Conservation (phyloP, 2,888 invertebrate species). For the Limenitis arthemis region DNA sequence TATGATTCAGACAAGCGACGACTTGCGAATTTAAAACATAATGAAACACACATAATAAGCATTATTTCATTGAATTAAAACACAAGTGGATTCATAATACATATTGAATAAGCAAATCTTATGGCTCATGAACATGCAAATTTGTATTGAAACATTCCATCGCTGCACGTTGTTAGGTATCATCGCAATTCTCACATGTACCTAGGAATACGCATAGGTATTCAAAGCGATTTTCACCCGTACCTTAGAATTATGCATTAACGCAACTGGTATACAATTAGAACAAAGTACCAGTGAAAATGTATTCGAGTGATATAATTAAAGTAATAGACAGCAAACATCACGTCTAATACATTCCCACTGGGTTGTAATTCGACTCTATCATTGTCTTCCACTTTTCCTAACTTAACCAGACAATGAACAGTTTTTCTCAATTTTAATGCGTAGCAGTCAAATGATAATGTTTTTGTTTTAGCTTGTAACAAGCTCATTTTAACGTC, state of each 20-base stretch:
- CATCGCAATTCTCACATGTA: slow-evolving; percentile 41
- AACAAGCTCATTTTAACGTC: slow-evolving; percentile 32
- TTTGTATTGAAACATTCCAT: slow-evolving; percentile 33
- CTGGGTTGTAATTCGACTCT: slow-evolving; percentile 54
- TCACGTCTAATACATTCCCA: slow-evolving; percentile 53
- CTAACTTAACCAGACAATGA: slow-evolving; percentile 56
- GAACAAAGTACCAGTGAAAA: slow-evolving; percentile 60
- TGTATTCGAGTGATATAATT: slow-evolving; percentile 62
- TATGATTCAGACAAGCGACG: slow-evolving; percentile 12
- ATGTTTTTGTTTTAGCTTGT: slow-evolving; percentile 35
- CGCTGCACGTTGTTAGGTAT: slow-evolving; percentile 32
- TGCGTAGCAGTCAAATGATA: slow-evolving; percentile 48
- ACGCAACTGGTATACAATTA: slow-evolving; percentile 47
- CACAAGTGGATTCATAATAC: slow-evolving; percentile 13
- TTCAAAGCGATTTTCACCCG: slow-evolving; percentile 53
- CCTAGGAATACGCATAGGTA: slow-evolving; percentile 36
- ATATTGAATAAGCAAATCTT: slow-evolving; percentile 23
- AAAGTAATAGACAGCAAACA: slow-evolving; percentile 56
- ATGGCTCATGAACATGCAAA: slow-evolving; percentile 26
- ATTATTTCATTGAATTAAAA: slow-evolving; percentile 13
- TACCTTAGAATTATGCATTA: slow-evolving; percentile 58
- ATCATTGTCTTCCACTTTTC: slow-evolving; percentile 63
- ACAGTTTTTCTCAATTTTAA: slow-evolving; percentile 50
- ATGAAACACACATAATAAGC: slow-evolving; percentile 1
- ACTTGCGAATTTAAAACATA: slow-evolving; percentile 10